These are phyloP conservation scores for Eptesicus fuscus DNA, from an alignment of 2,113 vertebrate species.

Conservation along the genomic window DNA sequence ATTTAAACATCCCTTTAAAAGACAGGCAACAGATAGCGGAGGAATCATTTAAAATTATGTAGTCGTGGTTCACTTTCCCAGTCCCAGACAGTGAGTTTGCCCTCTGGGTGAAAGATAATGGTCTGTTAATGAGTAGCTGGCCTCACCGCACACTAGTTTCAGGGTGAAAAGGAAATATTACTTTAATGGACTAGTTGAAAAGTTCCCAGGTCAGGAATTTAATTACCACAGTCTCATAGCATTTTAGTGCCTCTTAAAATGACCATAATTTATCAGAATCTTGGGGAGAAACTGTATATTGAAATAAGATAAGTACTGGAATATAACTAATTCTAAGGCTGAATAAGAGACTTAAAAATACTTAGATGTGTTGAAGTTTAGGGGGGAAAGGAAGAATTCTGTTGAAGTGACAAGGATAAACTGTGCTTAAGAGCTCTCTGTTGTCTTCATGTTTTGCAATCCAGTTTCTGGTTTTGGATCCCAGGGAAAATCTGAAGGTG, in stretches of 20 bases:
- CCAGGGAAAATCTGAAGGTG: not conserved
- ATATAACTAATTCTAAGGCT: not conserved
- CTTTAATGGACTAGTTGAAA: slow-evolving; percentile 55
- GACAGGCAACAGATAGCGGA: not conserved
- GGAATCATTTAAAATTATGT: not conserved
- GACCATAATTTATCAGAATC: slow-evolving; percentile 33
- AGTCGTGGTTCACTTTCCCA: not conserved
- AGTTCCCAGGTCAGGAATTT: slow-evolving; percentile 52
- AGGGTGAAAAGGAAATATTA: slow-evolving; percentile 43
- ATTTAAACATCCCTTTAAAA: slow-evolving; percentile 11
- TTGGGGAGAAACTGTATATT: not conserved
- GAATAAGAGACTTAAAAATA: not conserved
- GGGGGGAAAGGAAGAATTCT: not conserved
- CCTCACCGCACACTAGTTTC: not conserved
- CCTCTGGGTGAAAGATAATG: slow-evolving; percentile 1
- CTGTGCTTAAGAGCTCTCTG: not conserved
- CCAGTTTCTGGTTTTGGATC: not conserved
- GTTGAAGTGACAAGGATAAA: not conserved
- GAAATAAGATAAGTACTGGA: not conserved
- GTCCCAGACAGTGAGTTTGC: not conserved
- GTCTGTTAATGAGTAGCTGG: slow-evolving; percentile 9
- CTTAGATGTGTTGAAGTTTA: not conserved
- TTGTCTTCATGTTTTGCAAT: not conserved
- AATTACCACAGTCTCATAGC: slow-evolving; percentile 45
- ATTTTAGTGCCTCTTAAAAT: slow-evolving; percentile 43